Evolutionary conservation across 2,888 invertebrate species (phyloP), one percentile per base, ranked within the genome.

Genomic region (Pristionchus mayeri): DNA sequence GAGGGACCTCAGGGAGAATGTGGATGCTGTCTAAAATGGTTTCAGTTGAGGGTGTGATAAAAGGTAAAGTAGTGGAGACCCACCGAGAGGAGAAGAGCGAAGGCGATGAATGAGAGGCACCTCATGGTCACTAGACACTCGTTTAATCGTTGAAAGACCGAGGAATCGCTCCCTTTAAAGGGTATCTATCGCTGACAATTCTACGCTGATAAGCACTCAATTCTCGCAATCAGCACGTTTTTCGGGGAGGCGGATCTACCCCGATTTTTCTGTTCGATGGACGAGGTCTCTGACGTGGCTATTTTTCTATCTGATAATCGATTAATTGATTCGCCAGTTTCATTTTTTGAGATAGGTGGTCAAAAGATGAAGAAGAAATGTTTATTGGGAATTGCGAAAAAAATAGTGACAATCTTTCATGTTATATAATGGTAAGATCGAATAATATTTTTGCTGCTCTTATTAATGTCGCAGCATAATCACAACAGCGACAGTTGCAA

Each of bases 161-260:
- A 24, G 21, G 21, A 21, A 7, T 71, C 18, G 16, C 40, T 71
- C 44, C 40, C 71, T 71, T 71, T 71, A 40, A 71, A 71, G 2
- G 0, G n/a, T 24, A n/a, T 40, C 71, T 37, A n/a, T 37, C 37
- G 24, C 71, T 71, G 71, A 71, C 71, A 40, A 40, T 44, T 71
- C n/a, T n/a, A n/a, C n/a, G 40, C 71, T 71, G 71, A 71, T 71
- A 71, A 71, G 71, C 63, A 24, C 71, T 9, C n/a, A 71, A 71
- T 71, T 9, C 71, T 44, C 18, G 24, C 40, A 44, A 71, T 21
- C 9, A 40, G 71, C 71, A 71, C 71, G 71, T 71, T 71, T 37
- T 71, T 18, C n/a, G 40, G 24, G 30, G 37, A n/a, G 71, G 37
- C 44, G 71, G 71, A 6, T n/a, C 40, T 40, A 71, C 71, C 71